phyloP scores from a whole-genome alignment of 2,888 invertebrate genomes.

The Leucophora obtusa region DNA sequence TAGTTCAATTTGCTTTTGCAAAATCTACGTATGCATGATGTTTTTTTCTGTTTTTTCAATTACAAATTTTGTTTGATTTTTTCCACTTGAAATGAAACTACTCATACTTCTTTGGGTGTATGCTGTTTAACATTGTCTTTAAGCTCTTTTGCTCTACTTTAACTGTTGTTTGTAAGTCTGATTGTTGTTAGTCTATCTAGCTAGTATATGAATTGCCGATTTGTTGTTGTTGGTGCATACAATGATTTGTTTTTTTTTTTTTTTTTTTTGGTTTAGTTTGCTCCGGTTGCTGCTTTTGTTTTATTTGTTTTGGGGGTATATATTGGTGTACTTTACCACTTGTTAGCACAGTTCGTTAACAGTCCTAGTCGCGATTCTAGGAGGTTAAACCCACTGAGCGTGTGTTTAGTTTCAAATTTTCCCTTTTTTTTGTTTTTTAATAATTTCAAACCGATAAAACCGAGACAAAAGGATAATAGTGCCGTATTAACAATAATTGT shows the following conservation, averaged over 20 bases:
- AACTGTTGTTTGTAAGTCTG: constrained; percentile 46
- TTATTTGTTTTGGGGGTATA: constrained; percentile 72
- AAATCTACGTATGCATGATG: neutral
- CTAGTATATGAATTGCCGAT: constrained; percentile 18
- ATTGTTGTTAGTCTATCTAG: constrained; percentile 52
- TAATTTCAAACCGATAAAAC: too few species aligned
- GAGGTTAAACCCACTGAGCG: constrained; percentile 78
- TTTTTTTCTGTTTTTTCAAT: constrained; percentile 2
- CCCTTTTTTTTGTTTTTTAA: constrained; percentile 24
- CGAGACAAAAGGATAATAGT: constrained; percentile 48
- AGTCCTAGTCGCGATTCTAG: constrained; percentile 79
- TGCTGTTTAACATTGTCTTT: constrained; percentile 36
- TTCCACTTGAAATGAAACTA: neutral
- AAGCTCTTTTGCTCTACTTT: constrained; percentile 58
- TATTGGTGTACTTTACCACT: constrained; percentile 76
- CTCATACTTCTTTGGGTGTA: constrained; percentile 36
- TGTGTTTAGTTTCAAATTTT: constrained; percentile 66
- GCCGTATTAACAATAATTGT: constrained; percentile 54
- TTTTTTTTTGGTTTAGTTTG: constrained; percentile 51
- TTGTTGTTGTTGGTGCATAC: constrained; percentile 9
- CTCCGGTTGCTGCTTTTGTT: constrained; percentile 42
- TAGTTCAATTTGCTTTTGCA: constrained; percentile 19
- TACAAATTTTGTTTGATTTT: neutral
- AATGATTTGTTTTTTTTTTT: constrained; percentile 60
- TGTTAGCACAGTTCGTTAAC: constrained; percentile 79